Evolutionary conservation across 2,113 vertebrate genomes (phyloP), one percentile per base, ranked within the genome.

Genomic region (Eupsittula cactorum): DNA sequence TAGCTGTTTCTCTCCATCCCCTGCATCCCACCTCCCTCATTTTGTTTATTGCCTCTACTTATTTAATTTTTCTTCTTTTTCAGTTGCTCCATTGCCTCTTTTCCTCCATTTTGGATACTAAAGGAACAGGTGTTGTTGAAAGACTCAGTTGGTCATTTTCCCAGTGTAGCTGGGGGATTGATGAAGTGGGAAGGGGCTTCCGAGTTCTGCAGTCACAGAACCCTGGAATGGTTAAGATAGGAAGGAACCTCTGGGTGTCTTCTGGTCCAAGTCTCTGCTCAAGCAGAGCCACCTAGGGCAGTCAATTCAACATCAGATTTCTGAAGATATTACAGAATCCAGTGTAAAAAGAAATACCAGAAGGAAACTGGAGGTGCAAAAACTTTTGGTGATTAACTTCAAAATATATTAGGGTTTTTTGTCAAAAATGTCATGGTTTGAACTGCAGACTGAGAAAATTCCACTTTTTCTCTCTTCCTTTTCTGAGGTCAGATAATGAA

Each of bases 381-480:
- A 82, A 80, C 0, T 8, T 42, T 25, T 44, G 33, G 81, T 71
- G 20, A 74, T 55, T 47, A 63, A 37, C 6, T 49, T 68, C 4
- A 90, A 90, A 93, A 90, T 55, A 53, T 21, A 92, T 28, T 50
- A 70, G 74, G 11, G 20, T 29, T 86, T 91, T 79, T 44, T 63
- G 68, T 82, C 24, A 92, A 68, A 93, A 80, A 92, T 23, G 24
- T 57, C 11, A 74, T 78, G 24, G 47, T 67, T 93, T 91, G n/a
- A 92, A 60, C 25, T 19, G 9, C 37, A 84, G 39, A 16, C 75
- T 79, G 27, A 68, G 82, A 83, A 90, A 97, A 96, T 86, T 64
- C 76, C 47, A 82, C 21, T 41, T 90, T 81, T 59, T 88, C 60
- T 81, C 39, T 92, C 85, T 96, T 96, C 79, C 80, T 74, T 93